Conservation (phyloP, 2,113 vertebrate genomes). For the Varanus komodoensis region DNA sequence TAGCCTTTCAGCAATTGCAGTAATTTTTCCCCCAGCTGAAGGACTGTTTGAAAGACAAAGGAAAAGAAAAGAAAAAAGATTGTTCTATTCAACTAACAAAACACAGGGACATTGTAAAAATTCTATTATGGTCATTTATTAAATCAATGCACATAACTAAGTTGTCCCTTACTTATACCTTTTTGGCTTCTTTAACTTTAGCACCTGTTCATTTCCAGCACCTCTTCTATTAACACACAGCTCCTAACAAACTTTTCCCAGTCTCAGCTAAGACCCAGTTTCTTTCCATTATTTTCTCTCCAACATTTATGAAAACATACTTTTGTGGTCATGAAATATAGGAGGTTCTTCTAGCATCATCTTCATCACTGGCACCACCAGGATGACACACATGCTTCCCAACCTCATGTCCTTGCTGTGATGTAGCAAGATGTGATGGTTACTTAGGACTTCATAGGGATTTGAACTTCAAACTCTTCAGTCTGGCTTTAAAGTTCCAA, state of each 20-base stretch:
- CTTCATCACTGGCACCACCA: no score
- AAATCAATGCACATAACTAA: not conserved
- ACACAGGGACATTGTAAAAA: not conserved
- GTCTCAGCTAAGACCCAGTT: not conserved
- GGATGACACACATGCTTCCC: not conserved
- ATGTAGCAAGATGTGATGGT: not conserved
- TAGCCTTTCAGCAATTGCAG: conserved; percentile 6
- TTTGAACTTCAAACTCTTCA: not conserved
- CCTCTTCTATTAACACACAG: not conserved
- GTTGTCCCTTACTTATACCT: not conserved
- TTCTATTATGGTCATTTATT: not conserved
- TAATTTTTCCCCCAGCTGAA: not conserved
- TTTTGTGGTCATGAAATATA: not conserved
- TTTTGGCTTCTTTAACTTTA: not conserved
- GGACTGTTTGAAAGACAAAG: conserved; percentile 4
- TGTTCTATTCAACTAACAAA: conserved; percentile 9
- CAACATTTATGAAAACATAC: not conserved
- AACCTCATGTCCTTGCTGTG: no score
- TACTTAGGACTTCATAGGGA: not conserved
- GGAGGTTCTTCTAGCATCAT: not conserved
- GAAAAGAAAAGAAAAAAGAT: not conserved
- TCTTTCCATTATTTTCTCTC: not conserved
- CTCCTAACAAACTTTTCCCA: not conserved
- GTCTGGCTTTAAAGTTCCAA: not conserved
- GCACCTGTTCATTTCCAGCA: not conserved